Conservation (phyloP, 2,888 invertebrate genomes). For the Melinopterus prodromus region DNA sequence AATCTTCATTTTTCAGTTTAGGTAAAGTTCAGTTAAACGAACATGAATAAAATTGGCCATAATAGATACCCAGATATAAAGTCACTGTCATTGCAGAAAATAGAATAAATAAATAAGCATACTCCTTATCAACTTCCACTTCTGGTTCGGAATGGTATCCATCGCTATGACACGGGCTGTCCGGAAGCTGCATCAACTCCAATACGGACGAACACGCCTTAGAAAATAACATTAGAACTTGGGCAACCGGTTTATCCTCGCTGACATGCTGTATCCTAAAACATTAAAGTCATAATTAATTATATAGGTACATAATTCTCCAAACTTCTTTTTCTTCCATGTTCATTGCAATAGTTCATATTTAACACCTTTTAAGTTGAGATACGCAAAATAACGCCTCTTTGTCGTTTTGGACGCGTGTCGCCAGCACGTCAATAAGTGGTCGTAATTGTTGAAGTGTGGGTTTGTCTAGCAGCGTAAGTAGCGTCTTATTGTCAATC, state of each 20-base stretch:
- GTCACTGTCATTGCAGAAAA: too few species aligned
- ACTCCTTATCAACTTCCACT: constrained; percentile 56
- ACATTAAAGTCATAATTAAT: neutral
- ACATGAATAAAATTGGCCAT: too few species aligned
- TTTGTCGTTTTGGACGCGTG: constrained; percentile 90
- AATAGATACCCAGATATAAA: too few species aligned
- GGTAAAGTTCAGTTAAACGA: too few species aligned
- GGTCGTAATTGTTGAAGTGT: constrained; percentile 78
- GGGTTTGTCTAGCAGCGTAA: constrained; percentile 85
- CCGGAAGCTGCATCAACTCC: constrained; percentile 72
- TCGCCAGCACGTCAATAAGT: constrained; percentile 74
- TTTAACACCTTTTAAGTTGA: constrained; percentile 65
- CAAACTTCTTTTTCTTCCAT: neutral
- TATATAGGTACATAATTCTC: constrained; percentile 9
- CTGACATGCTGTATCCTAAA: constrained; percentile 54
- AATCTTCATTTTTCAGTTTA: too few species aligned
- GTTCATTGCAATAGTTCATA: constrained; percentile 5
- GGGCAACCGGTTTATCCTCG: constrained; percentile 71
- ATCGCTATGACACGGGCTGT: constrained; percentile 72
- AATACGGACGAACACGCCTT: constrained; percentile 79
- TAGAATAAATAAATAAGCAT: constrained; percentile 33
- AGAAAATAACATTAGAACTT: constrained; percentile 77
- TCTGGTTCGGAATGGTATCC: constrained; percentile 88
- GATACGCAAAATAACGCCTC: constrained; percentile 80
- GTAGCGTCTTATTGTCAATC: constrained; percentile 89